Percentiles rank a stretch among this genome's conserved stretches.
Conservation (phyloP, 2,888 invertebrate species). For the Perizoma affinitatum region DNA sequence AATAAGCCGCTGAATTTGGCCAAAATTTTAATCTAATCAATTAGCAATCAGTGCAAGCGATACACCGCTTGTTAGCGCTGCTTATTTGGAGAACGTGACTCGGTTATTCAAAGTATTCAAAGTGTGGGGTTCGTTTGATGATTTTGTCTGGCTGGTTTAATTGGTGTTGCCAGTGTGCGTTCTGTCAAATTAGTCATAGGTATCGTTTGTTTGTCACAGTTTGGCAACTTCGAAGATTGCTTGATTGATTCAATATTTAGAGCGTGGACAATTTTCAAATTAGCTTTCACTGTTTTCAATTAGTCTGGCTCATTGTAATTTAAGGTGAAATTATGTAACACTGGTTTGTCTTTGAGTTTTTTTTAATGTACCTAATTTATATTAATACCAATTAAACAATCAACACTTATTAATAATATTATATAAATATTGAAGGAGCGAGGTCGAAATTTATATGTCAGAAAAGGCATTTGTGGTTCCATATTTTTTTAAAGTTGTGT, state of each 20-base stretch:
- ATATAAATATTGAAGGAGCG: not conserved
- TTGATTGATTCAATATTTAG: slow-evolving; percentile 26
- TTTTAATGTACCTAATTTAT: no score
- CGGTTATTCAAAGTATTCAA: slow-evolving; percentile 80
- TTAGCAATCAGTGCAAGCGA: slow-evolving; percentile 84
- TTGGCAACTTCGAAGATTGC: slow-evolving; percentile 19
- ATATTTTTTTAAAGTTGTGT: no score
- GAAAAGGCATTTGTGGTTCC: no score
- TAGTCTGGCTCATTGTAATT: slow-evolving; percentile 19
- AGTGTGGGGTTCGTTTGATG: slow-evolving; percentile 74
- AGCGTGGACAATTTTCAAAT: slow-evolving; percentile 23
- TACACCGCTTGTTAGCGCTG: slow-evolving; percentile 82
- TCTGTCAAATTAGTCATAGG: slow-evolving; percentile 30
- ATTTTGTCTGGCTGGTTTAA: slow-evolving; percentile 71
- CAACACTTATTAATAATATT: not conserved
- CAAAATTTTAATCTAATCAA: slow-evolving; percentile 84
- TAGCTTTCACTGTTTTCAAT: slow-evolving; percentile 26
- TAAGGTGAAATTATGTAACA: slow-evolving; percentile 12
- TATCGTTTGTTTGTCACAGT: slow-evolving; percentile 17
- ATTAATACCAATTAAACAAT: no score
- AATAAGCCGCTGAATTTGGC: slow-evolving; percentile 73
- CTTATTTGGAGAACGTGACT: slow-evolving; percentile 82
- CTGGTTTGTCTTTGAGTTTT: not conserved
- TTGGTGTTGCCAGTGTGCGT: slow-evolving; percentile 64
- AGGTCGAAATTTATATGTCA: no score